These are phyloP conservation scores for Telmatochromis sp. DNA, from an alignment of 2,113 vertebrate genomes.

Conservation along the genomic window DNA sequence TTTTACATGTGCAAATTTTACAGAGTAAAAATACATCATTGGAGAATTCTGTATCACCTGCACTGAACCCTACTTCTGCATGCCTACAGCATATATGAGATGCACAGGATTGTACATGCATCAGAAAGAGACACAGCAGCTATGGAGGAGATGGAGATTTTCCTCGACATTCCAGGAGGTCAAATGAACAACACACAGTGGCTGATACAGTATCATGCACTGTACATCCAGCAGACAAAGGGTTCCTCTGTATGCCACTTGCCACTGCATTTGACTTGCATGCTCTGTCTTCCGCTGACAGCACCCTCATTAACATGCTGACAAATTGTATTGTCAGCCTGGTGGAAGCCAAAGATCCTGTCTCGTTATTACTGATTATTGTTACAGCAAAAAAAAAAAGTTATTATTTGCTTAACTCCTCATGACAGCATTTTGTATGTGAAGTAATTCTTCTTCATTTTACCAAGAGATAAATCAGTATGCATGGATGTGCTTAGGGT, in stretches of 20 bases:
- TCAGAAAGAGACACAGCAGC: not conserved
- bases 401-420: not conserved
- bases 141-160: not conserved
- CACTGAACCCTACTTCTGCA: not conserved
- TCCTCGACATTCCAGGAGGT: slow-evolving; percentile 6
- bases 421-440: not conserved
- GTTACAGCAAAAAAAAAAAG: not conserved
- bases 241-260: slow-evolving; percentile 79
- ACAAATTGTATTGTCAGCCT: slow-evolving; percentile 16
- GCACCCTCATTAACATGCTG: slow-evolving; percentile 74
- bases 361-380: not conserved
- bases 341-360: slow-evolving; percentile 17
- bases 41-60: not conserved
- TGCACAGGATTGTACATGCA: not conserved
- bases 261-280: slow-evolving; percentile 75
- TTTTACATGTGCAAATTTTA: not conserved
- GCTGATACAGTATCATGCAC: slow-evolving; percentile 38
- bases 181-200: slow-evolving; percentile 44
- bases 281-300: slow-evolving; percentile 77
- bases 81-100: not conserved
- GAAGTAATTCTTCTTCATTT: not conserved
- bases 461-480: not conserved
- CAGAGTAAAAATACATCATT: not conserved
- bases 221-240: slow-evolving; percentile 73
- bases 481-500: not conserved